Base-by-base conservation (phyloP, 2,888 invertebrate species). In the Ganaspis brasiliensis region DNA sequence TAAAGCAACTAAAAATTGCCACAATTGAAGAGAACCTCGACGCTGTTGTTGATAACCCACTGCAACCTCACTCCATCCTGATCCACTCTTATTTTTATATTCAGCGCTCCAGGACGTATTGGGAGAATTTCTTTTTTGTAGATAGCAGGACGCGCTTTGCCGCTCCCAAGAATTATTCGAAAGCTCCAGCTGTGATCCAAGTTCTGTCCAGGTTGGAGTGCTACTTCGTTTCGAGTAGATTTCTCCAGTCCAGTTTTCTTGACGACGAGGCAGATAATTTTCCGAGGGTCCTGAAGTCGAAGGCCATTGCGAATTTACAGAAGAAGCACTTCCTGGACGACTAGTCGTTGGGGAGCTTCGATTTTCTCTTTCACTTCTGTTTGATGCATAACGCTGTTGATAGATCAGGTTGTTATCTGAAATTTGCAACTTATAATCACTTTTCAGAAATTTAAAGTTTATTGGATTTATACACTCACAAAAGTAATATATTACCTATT, bases 1-100 rank as follows among this genome's bases (percentile, higher is more conserved):
- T 5, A 97, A 92, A 0, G 96, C 95, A 3, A 98, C 98, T 63
- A 98, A 93, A 92, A 98, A 98, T 92, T 98, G 98, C 98, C 98
- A 98, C 73, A 98, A 92, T 89, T 98, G 98, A 14, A 98, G 93
- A 0, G 97, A 97, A 0, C 97, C 97, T 40, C 97, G 93, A n/a
- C 97, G 92, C 82, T 94, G 94, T 79, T 93, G 93, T 19, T 90
- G 87, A 72, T 86, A 87, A 6, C 89, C 89, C 4, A 86, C 85
- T 4, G 89, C 78, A 59, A 90, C 84, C 1, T 90, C 89, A 77
- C 84, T 87, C 90, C 90, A 90, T 8, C 87, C 74, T 0, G 88
- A 83, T 16, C 85, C 82, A 4, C 84, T 82, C 45, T 89, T 87
- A 14, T 82, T 81, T 0, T 77, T 74, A 26, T 89, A 88, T 3